Conservation (phyloP, 2,113 vertebrate species). For the Sterna hirundo region DNA sequence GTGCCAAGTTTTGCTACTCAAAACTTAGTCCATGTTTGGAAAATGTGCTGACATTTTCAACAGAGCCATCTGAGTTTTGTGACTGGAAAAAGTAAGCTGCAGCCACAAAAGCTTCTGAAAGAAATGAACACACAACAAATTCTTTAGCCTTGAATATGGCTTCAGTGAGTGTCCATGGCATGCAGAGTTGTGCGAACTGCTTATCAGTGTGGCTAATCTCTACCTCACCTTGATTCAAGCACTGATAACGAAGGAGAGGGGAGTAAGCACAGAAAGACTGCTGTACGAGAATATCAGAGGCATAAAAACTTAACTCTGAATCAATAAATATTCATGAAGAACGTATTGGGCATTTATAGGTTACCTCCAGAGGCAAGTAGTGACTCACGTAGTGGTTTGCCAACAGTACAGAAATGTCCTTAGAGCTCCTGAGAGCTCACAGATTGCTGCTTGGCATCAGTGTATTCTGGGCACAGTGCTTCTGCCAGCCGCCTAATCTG, state of each 20-base stretch:
- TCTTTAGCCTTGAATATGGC: not conserved
- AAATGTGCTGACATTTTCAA: not conserved
- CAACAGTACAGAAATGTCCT: not conserved
- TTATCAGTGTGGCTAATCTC: not conserved
- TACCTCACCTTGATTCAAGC: fast-evolving
- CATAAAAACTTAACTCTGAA: not conserved
- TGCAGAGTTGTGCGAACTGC: not conserved
- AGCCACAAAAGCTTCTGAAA: not conserved
- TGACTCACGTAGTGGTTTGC: not conserved
- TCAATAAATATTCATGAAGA: constrained; percentile 21
- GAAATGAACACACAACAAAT: not conserved
- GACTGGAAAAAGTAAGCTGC: not conserved
- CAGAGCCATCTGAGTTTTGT: not conserved
- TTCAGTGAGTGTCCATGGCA: not conserved
- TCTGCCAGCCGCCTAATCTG: not conserved
- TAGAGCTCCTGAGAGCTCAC: not conserved
- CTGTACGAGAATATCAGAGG: not conserved
- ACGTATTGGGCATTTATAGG: not conserved
- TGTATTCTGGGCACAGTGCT: not conserved
- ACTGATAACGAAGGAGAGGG: not conserved
- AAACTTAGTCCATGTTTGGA: not conserved
- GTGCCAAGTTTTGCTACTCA: not conserved
- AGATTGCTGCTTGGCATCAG: not conserved
- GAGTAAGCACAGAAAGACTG: not conserved
- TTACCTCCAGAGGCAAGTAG: not conserved